phyloP scores from a whole-genome alignment of 2,888 invertebrate species.

The Ichneumon xanthorius region DNA sequence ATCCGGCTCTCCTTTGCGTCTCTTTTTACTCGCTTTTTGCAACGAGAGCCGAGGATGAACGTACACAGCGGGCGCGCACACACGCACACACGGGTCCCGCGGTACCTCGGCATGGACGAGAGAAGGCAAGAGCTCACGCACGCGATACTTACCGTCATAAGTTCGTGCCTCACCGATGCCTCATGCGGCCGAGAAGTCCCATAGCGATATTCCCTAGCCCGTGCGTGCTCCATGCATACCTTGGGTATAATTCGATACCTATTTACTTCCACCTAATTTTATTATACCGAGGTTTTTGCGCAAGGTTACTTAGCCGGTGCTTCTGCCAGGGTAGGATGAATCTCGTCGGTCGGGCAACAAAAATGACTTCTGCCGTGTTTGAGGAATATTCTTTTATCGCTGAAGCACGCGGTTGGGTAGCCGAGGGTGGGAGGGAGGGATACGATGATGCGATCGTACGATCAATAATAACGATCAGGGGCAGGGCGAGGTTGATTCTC shows the following conservation, averaged over 20 bases:
- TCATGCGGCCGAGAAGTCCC: slow-evolving; percentile 52
- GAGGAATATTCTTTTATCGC: slow-evolving; percentile 14
- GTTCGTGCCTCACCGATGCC: slow-evolving; percentile 70
- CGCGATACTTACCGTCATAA: slow-evolving; percentile 71
- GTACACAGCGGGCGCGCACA: not conserved
- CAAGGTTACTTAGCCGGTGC: slow-evolving; percentile 52
- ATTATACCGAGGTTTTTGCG: slow-evolving; percentile 68
- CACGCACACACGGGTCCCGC: not conserved
- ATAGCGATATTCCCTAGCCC: slow-evolving; percentile 59
- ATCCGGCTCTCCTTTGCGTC: not conserved
- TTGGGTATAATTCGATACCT: slow-evolving; percentile 34
- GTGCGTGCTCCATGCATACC: slow-evolving; percentile 43
- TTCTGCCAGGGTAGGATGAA: slow-evolving; percentile 42
- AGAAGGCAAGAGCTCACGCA: slow-evolving; percentile 11
- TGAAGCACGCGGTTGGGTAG: not conserved
- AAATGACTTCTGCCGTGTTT: slow-evolving; percentile 15
- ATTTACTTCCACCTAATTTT: slow-evolving; percentile 75
- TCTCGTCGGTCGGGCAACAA: not conserved
- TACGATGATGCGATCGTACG: slow-evolving; percentile 55
- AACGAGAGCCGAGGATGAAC: not conserved
- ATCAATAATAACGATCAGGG: slow-evolving; percentile 60
- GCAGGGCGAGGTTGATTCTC: slow-evolving; percentile 33
- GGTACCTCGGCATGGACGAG: not conserved
- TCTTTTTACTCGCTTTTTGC: not conserved
- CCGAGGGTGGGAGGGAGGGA: slow-evolving; percentile 13